A percentile compares a stretch with the other conserved stretches of the same genome.
These are phyloP conservation scores for Melipona bicolor DNA, from an alignment of 2,888 invertebrate genomes.

Conservation along the genomic window DNA sequence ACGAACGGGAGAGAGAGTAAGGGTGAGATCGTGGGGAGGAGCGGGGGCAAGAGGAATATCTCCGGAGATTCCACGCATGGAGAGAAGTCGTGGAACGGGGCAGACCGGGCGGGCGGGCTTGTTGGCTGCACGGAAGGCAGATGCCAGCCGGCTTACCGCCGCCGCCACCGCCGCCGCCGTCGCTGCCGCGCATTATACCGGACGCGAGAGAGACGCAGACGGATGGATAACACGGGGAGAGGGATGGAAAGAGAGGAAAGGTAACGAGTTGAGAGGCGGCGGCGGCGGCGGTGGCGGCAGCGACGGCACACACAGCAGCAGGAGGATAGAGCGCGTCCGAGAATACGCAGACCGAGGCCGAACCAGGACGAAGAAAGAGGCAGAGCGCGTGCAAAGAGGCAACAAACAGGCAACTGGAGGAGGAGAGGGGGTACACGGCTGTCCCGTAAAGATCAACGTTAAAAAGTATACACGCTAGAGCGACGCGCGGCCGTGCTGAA, in stretches of 20 bases:
- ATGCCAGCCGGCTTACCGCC: slow-evolving; percentile 82
- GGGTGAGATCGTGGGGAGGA: slow-evolving; percentile 60
- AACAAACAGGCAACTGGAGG: slow-evolving; percentile 32
- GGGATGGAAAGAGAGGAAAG: not conserved
- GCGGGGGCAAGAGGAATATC: slow-evolving; percentile 74
- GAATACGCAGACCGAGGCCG: not conserved
- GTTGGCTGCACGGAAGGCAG: slow-evolving; percentile 82
- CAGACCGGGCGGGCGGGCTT: slow-evolving; percentile 74
- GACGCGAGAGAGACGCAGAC: slow-evolving; percentile 36
- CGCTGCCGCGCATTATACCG: slow-evolving; percentile 67
- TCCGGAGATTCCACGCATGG: slow-evolving; percentile 81
- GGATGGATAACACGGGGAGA: not conserved
- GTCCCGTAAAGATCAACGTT: slow-evolving; percentile 76
- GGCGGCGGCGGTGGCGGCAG: not conserved
- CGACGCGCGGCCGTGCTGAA: slow-evolving; percentile 44
- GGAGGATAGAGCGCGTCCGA: slow-evolving; percentile 29
- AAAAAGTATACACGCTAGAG: slow-evolving; percentile 68
- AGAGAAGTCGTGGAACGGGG: slow-evolving; percentile 75
- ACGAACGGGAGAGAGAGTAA: slow-evolving; percentile 40
- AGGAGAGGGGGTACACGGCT: slow-evolving; percentile 59
- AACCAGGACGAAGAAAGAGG: slow-evolving; percentile 57
- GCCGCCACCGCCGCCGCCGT: slow-evolving; percentile 18
- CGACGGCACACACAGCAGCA: slow-evolving; percentile 3
- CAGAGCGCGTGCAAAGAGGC: slow-evolving; percentile 65
- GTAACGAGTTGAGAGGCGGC: slow-evolving; percentile 19